Conservation (phyloP, 2,113 vertebrate genomes). For the Caranx ignobilis region DNA sequence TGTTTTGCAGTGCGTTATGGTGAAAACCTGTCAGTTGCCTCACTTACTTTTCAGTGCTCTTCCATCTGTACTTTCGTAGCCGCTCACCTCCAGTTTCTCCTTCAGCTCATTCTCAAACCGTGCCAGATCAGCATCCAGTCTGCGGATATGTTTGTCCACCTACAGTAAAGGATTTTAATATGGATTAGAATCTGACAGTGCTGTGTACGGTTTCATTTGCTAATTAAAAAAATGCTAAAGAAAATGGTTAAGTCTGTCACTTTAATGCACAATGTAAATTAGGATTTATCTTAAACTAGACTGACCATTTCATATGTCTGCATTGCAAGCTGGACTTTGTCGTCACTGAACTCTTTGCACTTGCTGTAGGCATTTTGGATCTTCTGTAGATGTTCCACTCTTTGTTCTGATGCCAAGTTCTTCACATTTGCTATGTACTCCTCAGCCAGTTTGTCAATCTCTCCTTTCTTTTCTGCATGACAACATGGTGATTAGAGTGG, state of each 20-base stretch:
- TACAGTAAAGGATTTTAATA: slow-evolving; percentile 54
- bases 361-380: slow-evolving; percentile 95
- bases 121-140: slow-evolving; percentile 95
- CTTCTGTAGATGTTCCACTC: slow-evolving; percentile 94
- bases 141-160: slow-evolving; percentile 98
- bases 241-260: background rate
- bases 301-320: slow-evolving; percentile 99
- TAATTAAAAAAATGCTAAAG: background rate
- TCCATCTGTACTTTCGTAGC: slow-evolving; percentile 89
- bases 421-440: slow-evolving; percentile 92
- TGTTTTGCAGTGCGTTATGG: fast-evolving
- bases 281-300: background rate
- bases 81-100: slow-evolving; percentile 94
- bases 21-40: background rate
- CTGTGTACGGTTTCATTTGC: background rate
- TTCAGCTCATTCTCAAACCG: slow-evolving; percentile 98
- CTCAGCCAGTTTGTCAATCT: slow-evolving; percentile 93
- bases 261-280: background rate
- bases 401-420: slow-evolving; percentile 87
- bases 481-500: background rate
- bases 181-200: background rate
- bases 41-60: slow-evolving; percentile 89
- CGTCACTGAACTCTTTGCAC: slow-evolving; percentile 97
- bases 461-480: slow-evolving; percentile 92
- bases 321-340: slow-evolving; percentile 99